phyloP scores from a whole-genome alignment of 2,888 invertebrate genomes.

The Leptopilina syphax region DNA sequence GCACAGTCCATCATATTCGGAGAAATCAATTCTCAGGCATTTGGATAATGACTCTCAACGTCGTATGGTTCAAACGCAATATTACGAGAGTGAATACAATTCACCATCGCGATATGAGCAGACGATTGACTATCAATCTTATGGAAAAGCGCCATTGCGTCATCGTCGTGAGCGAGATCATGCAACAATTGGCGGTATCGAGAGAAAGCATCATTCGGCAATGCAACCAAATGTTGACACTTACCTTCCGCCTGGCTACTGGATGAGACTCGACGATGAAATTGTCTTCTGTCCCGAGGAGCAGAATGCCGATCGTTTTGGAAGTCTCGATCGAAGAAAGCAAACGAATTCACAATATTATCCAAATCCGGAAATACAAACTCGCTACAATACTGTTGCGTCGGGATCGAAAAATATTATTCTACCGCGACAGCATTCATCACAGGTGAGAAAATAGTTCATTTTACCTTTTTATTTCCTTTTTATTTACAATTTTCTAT shows the following conservation, averaged over 20 bases:
- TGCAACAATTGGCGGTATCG: slow-evolving; percentile 38
- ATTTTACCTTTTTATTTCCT: not conserved
- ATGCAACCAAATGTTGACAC: slow-evolving; percentile 56
- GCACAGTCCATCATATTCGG: slow-evolving; percentile 45
- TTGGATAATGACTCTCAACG: slow-evolving; percentile 62
- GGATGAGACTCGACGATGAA: slow-evolving; percentile 71
- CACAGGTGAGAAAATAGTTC: slow-evolving; percentile 1
- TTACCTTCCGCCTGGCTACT: slow-evolving; percentile 67
- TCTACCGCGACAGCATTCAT: slow-evolving; percentile 43
- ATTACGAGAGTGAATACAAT: slow-evolving; percentile 61
- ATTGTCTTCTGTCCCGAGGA: slow-evolving; percentile 72
- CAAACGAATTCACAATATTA: slow-evolving; percentile 69
- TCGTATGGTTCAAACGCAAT: slow-evolving; percentile 57
- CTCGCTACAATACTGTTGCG: slow-evolving; percentile 67
- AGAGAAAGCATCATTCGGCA: slow-evolving; percentile 39
- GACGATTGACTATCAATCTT: slow-evolving; percentile 58
- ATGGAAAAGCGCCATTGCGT: slow-evolving; percentile 56
- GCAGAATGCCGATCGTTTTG: slow-evolving; percentile 77
- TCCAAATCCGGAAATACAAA: slow-evolving; percentile 57
- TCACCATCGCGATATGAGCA: slow-evolving; percentile 59
- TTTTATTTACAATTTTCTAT: not conserved
- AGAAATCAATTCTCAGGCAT: slow-evolving; percentile 44
- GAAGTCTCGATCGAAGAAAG: slow-evolving; percentile 81
- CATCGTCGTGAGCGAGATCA: slow-evolving; percentile 49
- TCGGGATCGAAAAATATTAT: slow-evolving; percentile 52